Conservation (phyloP, 1,140 invertebrate genomes). For the Micrasema longulum region DNA sequence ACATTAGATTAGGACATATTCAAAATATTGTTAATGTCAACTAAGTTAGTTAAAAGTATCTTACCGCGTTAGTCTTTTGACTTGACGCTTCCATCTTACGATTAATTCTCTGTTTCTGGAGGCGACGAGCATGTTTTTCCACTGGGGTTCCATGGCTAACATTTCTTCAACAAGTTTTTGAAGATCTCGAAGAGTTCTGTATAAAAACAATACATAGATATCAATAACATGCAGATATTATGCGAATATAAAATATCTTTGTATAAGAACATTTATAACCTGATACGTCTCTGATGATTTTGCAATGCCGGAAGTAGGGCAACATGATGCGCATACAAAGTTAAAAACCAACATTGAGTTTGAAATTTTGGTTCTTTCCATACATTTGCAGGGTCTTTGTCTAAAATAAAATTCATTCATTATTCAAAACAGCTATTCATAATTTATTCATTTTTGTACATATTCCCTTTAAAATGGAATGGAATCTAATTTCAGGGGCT, state of each 20-base stretch:
- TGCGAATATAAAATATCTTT: background rate
- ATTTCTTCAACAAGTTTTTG: slow-evolving; percentile 92
- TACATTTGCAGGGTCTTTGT: slow-evolving; percentile 66
- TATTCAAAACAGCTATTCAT: background rate
- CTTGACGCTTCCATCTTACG: slow-evolving; percentile 87
- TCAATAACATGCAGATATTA: slow-evolving; percentile 10
- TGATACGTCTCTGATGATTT: slow-evolving; percentile 83
- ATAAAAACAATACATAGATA: slow-evolving; percentile 23
- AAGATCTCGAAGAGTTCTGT: slow-evolving; percentile 86
- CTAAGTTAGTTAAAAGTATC: no score
- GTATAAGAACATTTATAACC: slow-evolving; percentile 55
- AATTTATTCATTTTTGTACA: background rate
- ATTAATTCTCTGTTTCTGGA: slow-evolving; percentile 85
- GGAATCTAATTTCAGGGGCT: no score
- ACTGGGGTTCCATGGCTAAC: slow-evolving; percentile 82
- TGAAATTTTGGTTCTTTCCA: slow-evolving; percentile 90
- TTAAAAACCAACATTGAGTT: slow-evolving; percentile 97
- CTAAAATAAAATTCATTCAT: slow-evolving; percentile 60
- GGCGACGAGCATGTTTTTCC: slow-evolving; percentile 82
- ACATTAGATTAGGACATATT: no score
- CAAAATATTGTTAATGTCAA: no score
- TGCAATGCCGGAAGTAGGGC: slow-evolving; percentile 88
- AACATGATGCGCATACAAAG: slow-evolving; percentile 92
- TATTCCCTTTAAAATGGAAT: no score
- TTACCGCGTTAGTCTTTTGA: slow-evolving; percentile 75